These are phyloP conservation scores for Cantharis flavilabris DNA, from an alignment of 2,888 invertebrate species.

Conservation along the genomic window DNA sequence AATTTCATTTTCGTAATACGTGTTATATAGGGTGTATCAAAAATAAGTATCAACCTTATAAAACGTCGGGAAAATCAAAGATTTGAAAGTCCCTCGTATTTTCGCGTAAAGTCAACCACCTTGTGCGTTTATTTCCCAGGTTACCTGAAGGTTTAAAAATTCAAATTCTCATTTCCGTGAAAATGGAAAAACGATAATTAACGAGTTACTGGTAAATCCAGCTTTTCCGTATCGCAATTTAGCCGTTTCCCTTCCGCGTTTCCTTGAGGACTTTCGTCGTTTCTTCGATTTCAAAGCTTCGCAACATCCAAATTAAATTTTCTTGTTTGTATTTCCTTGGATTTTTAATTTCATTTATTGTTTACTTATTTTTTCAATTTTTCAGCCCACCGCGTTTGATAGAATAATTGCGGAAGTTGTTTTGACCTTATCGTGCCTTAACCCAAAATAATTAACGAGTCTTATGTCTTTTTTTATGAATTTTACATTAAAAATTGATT, in stretches of 20 bases:
- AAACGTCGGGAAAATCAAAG: too few relatives aligned
- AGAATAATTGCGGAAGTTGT: background rate
- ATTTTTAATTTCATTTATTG: background rate
- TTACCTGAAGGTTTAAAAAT: background rate
- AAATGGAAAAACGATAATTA: background rate
- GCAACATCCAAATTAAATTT: background rate
- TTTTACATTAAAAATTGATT: background rate
- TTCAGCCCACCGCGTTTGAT: background rate
- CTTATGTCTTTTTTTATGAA: background rate
- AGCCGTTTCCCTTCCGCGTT: background rate
- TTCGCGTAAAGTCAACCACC: background rate
- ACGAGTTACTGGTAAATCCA: background rate
- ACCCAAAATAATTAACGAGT: background rate
- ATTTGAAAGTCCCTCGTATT: background rate
- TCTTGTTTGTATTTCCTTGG: background rate
- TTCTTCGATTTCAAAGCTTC: background rate
- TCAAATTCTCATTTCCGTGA: background rate
- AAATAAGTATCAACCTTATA: too few relatives aligned
- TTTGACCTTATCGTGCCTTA: background rate
- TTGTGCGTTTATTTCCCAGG: background rate
- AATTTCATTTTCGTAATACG: too few relatives aligned
- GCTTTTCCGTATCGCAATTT: background rate
- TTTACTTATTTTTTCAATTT: background rate
- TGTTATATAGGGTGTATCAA: too few relatives aligned
- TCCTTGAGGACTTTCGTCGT: background rate